A percentile compares a stretch with the other conserved stretches of the same genome.
phyloP scores from a whole-genome alignment of 2,113 vertebrate genomes.

The Ceyx melanurus region DNA sequence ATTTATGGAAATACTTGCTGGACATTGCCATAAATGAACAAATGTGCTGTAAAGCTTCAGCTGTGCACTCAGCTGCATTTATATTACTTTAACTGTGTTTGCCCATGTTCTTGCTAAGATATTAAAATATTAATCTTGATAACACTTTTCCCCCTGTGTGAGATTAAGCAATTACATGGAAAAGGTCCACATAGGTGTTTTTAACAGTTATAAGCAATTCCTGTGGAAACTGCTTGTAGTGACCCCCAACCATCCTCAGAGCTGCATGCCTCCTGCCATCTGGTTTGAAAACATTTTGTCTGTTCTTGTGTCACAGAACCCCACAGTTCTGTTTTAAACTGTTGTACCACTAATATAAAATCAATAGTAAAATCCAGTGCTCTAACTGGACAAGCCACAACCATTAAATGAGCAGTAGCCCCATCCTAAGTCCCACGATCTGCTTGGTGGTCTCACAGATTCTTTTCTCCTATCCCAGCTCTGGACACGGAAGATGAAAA shows the following conservation, averaged over 20 bases:
- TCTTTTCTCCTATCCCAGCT: not conserved
- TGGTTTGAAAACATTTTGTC: not conserved
- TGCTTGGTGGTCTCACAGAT: not conserved
- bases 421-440: not conserved
- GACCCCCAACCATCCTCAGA: not conserved
- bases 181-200: not conserved
- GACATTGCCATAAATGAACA: not conserved
- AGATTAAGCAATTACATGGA: not conserved
- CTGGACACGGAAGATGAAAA: not conserved
- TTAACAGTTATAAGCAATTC: not conserved
- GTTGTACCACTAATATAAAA: not conserved
- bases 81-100: not conserved
- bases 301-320: not conserved
- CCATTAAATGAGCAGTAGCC: not conserved
- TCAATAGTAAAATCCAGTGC: not conserved
- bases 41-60: conserved; percentile 15
- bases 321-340: not conserved
- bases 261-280: not conserved
- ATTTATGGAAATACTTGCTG: conserved; percentile 4
- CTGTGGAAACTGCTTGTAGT: not conserved
- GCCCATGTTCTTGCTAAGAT: not conserved
- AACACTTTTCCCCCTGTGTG: not conserved
- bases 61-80: not conserved
- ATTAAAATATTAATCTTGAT: not conserved
- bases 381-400: not conserved